These are phyloP conservation scores for Metellina segmentata DNA, from an alignment of 2,888 invertebrate species.

Conservation along the genomic window DNA sequence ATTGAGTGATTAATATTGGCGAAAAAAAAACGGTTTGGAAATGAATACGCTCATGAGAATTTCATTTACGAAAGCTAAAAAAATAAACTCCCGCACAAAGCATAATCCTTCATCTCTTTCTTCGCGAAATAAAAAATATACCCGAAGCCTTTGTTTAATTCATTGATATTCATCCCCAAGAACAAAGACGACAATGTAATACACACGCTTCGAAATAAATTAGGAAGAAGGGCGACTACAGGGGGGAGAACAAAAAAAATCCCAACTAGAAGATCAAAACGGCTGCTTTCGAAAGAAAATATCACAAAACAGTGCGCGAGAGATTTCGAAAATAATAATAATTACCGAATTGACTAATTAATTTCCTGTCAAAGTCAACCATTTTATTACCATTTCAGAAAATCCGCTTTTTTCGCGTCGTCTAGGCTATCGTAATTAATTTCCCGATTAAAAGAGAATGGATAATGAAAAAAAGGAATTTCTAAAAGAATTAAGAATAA, in stretches of 20 bases:
- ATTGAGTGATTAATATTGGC: not conserved
- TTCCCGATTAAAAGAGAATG: constrained; percentile 54
- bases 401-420: constrained; percentile 51
- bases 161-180: constrained; percentile 29
- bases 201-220: constrained; percentile 21
- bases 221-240: not conserved
- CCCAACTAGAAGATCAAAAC: constrained; percentile 24
- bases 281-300: constrained; percentile 31
- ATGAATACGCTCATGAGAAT: not conserved
- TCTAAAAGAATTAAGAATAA: constrained; percentile 27
- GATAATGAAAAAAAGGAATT: constrained; percentile 14
- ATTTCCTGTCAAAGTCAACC: constrained; percentile 76
- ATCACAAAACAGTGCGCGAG: constrained; percentile 40
- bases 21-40: not conserved
- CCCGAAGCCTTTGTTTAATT: constrained; percentile 33
- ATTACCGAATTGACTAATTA: constrained; percentile 73
- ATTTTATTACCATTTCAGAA: constrained; percentile 67
- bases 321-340: constrained; percentile 73
- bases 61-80: not conserved
- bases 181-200: constrained; percentile 33
- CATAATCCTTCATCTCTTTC: constrained; percentile 16
- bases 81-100: not conserved
- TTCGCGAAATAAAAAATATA: not conserved
- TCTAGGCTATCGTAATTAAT: constrained; percentile 70
- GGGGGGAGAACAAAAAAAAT: not conserved